Evolutionary conservation across 2,797 vertebrate species (phyloP).

Genomic region (Lacerta viridis): DNA sequence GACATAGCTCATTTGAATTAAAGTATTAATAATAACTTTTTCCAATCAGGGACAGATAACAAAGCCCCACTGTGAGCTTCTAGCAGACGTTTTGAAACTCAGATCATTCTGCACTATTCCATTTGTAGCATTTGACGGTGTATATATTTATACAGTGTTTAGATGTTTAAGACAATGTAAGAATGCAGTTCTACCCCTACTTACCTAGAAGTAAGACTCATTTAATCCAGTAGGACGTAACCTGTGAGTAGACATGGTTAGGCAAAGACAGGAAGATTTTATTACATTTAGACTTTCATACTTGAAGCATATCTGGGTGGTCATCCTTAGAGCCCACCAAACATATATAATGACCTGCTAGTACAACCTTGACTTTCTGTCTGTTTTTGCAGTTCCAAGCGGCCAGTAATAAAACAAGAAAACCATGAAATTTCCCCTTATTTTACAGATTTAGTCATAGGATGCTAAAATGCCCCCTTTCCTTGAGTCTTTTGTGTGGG

Average conservation of each 20-base stretch:
- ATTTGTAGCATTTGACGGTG: background rate
- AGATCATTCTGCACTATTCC: background rate
- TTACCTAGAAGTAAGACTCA: no score
- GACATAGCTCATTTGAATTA: constrained; percentile 33
- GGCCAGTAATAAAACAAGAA: background rate
- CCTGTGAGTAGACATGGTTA: no score
- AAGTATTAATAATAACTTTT: constrained; percentile 40
- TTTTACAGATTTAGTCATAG: background rate
- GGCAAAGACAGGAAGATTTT: background rate
- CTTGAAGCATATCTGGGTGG: background rate
- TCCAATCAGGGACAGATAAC: constrained; percentile 26
- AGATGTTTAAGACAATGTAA: background rate
- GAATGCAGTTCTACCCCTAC: no score
- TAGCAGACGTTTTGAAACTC: constrained; percentile 23
- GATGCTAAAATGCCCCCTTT: background rate
- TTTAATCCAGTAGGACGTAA: no score
- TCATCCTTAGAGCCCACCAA: background rate
- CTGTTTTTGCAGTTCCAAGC: background rate
- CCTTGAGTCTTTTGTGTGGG: background rate
- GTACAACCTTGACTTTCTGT: background rate
- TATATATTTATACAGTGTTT: background rate
- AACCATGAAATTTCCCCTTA: background rate
- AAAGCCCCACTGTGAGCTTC: constrained; percentile 23
- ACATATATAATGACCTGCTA: background rate
- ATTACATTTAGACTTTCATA: background rate